A percentile compares a stretch with the other conserved stretches of the same genome.
Conservation (phyloP, 1,140 invertebrate genomes). For the Magallana angulata region DNA sequence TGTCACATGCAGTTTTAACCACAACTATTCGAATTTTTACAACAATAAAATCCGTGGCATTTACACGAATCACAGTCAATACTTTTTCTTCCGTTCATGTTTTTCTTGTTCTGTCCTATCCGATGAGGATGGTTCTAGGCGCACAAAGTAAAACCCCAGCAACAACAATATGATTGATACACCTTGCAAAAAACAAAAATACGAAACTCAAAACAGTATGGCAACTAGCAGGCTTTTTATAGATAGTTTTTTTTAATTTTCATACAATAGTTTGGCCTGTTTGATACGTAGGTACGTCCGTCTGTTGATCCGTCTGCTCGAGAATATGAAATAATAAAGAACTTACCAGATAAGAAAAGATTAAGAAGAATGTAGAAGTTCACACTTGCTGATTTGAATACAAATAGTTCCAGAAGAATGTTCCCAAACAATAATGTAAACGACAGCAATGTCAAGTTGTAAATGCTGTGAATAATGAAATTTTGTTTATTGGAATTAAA, state of each 20-base stretch:
- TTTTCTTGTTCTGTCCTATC: not conserved
- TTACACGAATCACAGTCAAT: not conserved
- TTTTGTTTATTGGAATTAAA: too few species aligned
- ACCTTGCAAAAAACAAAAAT: conserved; percentile 49
- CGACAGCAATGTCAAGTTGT: conserved; percentile 67
- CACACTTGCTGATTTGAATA: conserved; percentile 57
- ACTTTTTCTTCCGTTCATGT: not conserved
- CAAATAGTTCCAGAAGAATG: conserved; percentile 64
- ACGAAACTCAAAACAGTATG: too few species aligned
- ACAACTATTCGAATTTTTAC: too few species aligned
- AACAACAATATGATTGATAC: not conserved
- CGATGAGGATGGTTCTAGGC: not conserved
- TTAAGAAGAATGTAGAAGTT: not conserved
- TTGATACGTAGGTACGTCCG: too few species aligned
- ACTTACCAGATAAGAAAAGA: not conserved
- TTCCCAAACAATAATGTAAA: conserved; percentile 67
- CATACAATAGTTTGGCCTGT: not conserved
- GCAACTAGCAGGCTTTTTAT: not conserved
- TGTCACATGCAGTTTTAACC: too few species aligned
- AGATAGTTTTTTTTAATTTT: not conserved
- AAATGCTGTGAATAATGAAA: conserved; percentile 60
- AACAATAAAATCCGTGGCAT: too few species aligned
- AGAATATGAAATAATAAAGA: not conserved
- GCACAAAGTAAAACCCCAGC: not conserved
- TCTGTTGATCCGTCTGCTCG: too few species aligned